These are phyloP conservation scores for Guaruba guarouba DNA, from an alignment of 2,113 vertebrate genomes.

Conservation along the genomic window DNA sequence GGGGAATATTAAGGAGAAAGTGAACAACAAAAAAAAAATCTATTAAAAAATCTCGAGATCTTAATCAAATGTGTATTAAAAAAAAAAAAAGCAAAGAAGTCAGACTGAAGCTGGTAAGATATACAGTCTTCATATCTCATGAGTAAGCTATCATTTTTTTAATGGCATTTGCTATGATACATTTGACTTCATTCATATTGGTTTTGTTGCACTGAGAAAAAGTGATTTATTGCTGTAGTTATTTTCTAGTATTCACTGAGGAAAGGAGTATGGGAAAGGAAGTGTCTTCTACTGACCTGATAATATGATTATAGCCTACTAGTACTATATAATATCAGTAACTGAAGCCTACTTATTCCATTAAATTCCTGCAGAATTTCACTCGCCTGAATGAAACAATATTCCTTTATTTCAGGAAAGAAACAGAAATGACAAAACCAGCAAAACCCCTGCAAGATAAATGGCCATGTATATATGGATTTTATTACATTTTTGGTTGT, in stretches of 20 bases:
- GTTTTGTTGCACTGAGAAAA: slow-evolving; percentile 20
- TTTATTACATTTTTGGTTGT: slow-evolving; percentile 34
- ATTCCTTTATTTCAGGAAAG: neutral
- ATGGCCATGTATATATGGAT: neutral
- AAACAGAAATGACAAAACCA: neutral
- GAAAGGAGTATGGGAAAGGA: neutral
- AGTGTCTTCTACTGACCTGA: neutral
- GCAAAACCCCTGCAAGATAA: neutral
- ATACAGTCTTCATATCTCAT: neutral
- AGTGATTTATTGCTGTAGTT: slow-evolving; percentile 50
- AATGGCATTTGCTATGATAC: neutral
- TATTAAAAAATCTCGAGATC: neutral
- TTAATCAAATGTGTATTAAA: neutral
- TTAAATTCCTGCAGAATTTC: slow-evolving; percentile 29
- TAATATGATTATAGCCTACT: slow-evolving; percentile 3
- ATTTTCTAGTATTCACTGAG: neutral
- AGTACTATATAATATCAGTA: neutral
- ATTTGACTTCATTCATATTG: slow-evolving; percentile 18
- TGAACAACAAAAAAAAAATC: neutral
- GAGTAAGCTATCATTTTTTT: neutral
- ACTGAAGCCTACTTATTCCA: neutral
- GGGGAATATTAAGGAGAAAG: neutral
- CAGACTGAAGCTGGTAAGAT: neutral
- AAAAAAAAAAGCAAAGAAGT: neutral
- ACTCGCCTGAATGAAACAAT: neutral